Base-by-base conservation (phyloP, 2,888 invertebrate species). In the Stenotaenia linearis region DNA sequence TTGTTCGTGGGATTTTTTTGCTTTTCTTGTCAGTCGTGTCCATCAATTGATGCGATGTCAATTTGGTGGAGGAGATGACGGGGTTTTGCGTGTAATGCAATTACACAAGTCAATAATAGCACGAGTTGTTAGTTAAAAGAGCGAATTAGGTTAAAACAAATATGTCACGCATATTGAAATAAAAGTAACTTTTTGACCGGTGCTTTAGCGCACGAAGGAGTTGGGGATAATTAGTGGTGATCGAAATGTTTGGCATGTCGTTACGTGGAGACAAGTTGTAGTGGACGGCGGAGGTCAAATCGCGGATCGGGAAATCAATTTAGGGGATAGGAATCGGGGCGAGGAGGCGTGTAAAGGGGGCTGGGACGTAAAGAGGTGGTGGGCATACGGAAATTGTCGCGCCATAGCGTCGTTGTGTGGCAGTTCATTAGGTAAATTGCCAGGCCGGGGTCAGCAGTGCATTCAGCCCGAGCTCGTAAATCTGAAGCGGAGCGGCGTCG, bases 391-490 rank as follows among this genome's bases (percentile, higher is more conserved):
- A 69, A 69, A 69, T 69, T 69, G 69, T 69, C 69, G 69, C 69
- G 69, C 69, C 69, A 28, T 69, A 69, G 69, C 69, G 69, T 69
- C 37, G 75, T 32, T 37, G 75, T 32, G 35, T 75, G 75, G 75
- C 32, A 75, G 37, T 75, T 75, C 75, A 75, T 75, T 75, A 75
- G 75, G 75, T 75, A 75, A 75, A 75, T 75, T 75, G 75, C 75
- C 75, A 75, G 32, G 32, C 35, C 75, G 32, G 75, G 32, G 32
- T 37, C 75, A 75, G 35, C 75, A 37, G 75, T 37, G 75, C 75
- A 37, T 75, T 75, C 75, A 75, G 37, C 75, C 69, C 37, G 28
- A 30, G 35, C 21, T 37, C 32, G 37, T 75, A 75, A 75, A 75
- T 75, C 75, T 75, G 75, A 21, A 32, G 75, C 21, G 25, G 69